These are phyloP conservation scores for Drosophila greeni DNA, from an alignment of 2,888 invertebrate genomes.

Conservation along the genomic window DNA sequence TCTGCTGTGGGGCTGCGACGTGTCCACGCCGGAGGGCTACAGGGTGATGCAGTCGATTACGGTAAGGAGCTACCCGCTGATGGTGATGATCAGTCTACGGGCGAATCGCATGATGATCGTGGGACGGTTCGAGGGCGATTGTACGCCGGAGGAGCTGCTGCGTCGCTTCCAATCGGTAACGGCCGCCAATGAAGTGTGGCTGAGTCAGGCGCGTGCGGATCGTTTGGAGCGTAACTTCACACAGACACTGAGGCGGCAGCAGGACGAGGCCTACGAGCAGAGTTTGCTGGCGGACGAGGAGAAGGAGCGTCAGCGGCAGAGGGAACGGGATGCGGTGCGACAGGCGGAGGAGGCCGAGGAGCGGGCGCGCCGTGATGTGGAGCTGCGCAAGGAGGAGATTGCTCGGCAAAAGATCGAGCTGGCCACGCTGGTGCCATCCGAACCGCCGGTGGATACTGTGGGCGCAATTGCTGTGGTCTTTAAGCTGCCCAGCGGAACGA, in stretches of 20 bases:
- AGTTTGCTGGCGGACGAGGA: constrained; percentile 96
- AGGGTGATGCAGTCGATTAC: constrained; percentile 93
- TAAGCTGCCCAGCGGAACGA: constrained; percentile 92
- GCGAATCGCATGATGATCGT: constrained; percentile 96
- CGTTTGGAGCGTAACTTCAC: constrained; percentile 90
- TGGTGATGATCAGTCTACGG: constrained; percentile 93
- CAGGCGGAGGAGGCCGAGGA: constrained; percentile 80
- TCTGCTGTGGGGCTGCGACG: constrained; percentile 96
- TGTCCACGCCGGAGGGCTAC: constrained; percentile 93
- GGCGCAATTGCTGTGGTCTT: constrained; percentile 91
- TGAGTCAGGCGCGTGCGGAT: constrained; percentile 92
- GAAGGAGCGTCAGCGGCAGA: constrained; percentile 88
- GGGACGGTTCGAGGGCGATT: constrained; percentile 91
- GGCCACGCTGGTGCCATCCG: constrained; percentile 84
- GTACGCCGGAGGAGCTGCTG: constrained; percentile 85
- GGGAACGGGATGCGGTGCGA: constrained; percentile 81
- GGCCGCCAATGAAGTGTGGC: constrained; percentile 90
- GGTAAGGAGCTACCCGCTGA: constrained; percentile 89
- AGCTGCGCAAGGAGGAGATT: constrained; percentile 81
- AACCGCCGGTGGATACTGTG: constrained; percentile 85
- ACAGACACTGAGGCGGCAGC: constrained; percentile 91
- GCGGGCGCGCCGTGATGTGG: constrained; percentile 80
- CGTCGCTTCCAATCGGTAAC: constrained; percentile 87
- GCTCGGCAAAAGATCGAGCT: constrained; percentile 84
- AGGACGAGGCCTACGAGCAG: constrained; percentile 95